These are phyloP conservation scores for Drosophila insularis DNA, from an alignment of 1,140 invertebrate species.

Conservation along the genomic window DNA sequence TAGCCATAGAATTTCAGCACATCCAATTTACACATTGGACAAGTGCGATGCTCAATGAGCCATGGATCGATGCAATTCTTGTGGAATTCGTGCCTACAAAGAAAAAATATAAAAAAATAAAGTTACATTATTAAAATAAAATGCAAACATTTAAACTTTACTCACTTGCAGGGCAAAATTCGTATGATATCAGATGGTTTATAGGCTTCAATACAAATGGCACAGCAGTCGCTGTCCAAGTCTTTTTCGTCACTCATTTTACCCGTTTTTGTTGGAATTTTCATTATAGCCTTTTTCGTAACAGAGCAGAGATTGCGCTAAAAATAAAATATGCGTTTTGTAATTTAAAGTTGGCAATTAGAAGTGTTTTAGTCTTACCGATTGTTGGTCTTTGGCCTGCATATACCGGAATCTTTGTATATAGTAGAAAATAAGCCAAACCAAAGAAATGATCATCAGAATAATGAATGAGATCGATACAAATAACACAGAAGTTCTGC, in stretches of 20 bases:
- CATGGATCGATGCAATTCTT: constrained; percentile 97
- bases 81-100: constrained; percentile 94
- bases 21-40: constrained; percentile 98
- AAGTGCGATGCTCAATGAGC: constrained; percentile 95
- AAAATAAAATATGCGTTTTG: constrained; percentile 61
- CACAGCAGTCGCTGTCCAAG: constrained; percentile 93
- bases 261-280: constrained; percentile 93
- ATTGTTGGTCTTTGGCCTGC: constrained; percentile 91
- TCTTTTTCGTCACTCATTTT: constrained; percentile 92
- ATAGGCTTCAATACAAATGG: constrained; percentile 95
- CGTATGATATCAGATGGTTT: constrained; percentile 91
- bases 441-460: constrained; percentile 95
- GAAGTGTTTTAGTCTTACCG: constrained; percentile 42
- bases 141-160: neutral
- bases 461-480: constrained; percentile 97
- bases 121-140: no score
- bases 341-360: neutral
- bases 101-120: neutral
- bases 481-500: constrained; percentile 93
- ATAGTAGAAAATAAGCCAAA: constrained; percentile 97
- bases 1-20: constrained; percentile 96
- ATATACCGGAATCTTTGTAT: constrained; percentile 96
- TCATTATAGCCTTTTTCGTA: constrained; percentile 94
- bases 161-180: constrained; percentile 94
- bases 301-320: constrained; percentile 93